A percentile compares a stretch with the other conserved stretches of the same genome.
phyloP scores from a whole-genome alignment of 2,113 vertebrate species.

The Natator depressus region DNA sequence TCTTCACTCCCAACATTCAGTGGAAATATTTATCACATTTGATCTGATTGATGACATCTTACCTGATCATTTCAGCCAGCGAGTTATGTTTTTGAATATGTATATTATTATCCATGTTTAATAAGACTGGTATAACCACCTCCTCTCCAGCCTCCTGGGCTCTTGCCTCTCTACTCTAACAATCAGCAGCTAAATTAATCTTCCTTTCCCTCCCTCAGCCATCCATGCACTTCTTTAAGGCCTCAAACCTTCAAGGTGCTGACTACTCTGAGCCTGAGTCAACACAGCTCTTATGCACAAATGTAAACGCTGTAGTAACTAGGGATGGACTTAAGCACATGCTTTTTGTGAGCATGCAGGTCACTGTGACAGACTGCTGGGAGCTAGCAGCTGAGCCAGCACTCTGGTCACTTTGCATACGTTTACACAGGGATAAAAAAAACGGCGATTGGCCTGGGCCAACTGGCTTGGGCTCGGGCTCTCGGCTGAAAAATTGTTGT shows the following conservation, averaged over 20 bases:
- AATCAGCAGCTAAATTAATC: neutral
- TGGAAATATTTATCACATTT: neutral
- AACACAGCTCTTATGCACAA: neutral
- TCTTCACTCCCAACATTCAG: neutral
- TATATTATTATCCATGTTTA: neutral
- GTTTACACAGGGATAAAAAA: neutral
- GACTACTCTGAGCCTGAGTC: neutral
- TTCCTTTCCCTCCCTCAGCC: neutral
- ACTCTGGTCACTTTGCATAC: neutral
- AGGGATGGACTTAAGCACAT: neutral
- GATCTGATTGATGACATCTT: neutral
- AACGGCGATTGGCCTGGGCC: neutral
- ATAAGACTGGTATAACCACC: neutral
- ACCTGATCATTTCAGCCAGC: neutral
- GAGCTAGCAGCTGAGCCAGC: neutral
- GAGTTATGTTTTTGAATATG: neutral
- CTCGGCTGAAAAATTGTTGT: neutral
- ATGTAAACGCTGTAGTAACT: neutral
- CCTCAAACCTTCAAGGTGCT: neutral
- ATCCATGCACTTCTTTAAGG: neutral
- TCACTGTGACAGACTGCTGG: neutral
- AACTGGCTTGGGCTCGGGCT: neutral
- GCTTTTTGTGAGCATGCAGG: neutral
- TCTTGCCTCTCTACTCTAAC: neutral
- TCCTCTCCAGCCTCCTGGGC: neutral